Evolutionary conservation across 2,797 vertebrate species (phyloP), one percentile per base, ranked within the genome.

Genomic region (Smutsia gigantea): DNA sequence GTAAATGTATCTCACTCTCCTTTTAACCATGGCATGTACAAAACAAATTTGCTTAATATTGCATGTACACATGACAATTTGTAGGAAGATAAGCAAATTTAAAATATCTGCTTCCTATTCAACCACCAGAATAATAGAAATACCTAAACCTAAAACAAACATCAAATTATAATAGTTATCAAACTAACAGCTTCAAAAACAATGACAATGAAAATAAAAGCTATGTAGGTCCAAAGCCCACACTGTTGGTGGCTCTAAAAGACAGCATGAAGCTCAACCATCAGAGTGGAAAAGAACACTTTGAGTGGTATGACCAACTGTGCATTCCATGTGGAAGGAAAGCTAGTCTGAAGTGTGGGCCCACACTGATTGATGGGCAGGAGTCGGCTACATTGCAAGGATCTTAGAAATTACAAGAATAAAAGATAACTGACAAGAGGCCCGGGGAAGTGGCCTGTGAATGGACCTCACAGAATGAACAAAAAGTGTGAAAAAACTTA

Each of bases 1-100:
- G 55, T 27, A 68, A 86, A 78, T 68, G 15, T 69, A 85, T 78
- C 91, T 78, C n/a, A 84, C 23, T 75, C 27, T 72, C 68, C 83
- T 89, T 94, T 93, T 71, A 94, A 87, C 29, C 23, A 25, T 4
- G 82, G 77, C 10, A 8, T 81, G 53, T 85, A 78, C 27, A 53
- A 77, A 79, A 66, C 34, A 87, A 93, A 78, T 90, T 57, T 92
- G 18, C 18, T 87, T 88, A 88, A 23, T 85, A 74, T 42, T 88
- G 12, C 27, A 49, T 39, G 55, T 39, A 72, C 2, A 57, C 7
- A 51, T 94, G 63, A 78, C 12, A 92, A 71, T 66, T 81, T 89
- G 51, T 49, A 87, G 23, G 49, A 82, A 84, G 51, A 69, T 12
- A 66, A 46, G 9, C 3, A 93, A 84, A 72, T 63, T 78, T 4